Evolutionary conservation across 1,140 invertebrate genomes (phyloP).

Genomic region (Drosophila navojoa): DNA sequence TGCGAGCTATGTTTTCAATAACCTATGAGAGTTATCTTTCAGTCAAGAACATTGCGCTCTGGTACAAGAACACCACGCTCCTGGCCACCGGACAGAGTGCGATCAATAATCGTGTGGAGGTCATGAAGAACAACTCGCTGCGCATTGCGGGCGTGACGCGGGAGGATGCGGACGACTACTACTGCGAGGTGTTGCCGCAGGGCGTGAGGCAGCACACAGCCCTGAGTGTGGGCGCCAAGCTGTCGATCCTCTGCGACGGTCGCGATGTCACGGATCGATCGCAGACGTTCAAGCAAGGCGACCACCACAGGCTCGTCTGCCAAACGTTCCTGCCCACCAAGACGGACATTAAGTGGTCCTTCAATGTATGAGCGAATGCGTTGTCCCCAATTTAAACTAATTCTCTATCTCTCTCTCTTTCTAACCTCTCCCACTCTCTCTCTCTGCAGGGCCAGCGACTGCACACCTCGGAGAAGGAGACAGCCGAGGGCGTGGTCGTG

Average conservation of each 20-base stretch:
- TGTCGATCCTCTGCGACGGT: constrained; percentile 73
- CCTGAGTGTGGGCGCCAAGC: constrained; percentile 57
- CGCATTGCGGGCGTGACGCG: constrained; percentile 44
- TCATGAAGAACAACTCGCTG: constrained; percentile 68
- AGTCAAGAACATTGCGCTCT: constrained; percentile 74
- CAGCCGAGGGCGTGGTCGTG: constrained; percentile 50
- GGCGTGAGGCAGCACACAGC: constrained; percentile 56
- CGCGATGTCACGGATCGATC: constrained; percentile 74
- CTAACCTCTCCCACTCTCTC: not conserved
- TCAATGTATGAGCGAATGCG: constrained; percentile 63
- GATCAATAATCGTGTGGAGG: constrained; percentile 54
- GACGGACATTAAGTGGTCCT: constrained; percentile 72
- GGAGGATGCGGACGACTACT: constrained; percentile 75
- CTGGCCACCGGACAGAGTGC: constrained; percentile 55
- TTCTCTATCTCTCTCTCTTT: not conserved
- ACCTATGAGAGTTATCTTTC: not conserved
- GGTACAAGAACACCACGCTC: constrained; percentile 66
- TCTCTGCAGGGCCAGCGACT: constrained; percentile 56
- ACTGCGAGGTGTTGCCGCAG: constrained; percentile 69
- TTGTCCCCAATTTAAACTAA: not conserved
- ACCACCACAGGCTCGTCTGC: constrained; percentile 71
- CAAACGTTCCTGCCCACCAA: constrained; percentile 50
- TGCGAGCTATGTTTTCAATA: not conserved
- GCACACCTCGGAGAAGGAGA: constrained; percentile 41
- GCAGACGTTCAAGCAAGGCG: constrained; percentile 78